phyloP scores from a whole-genome alignment of 2,113 vertebrate genomes.

The Cyanoramphus novaezelandiae region DNA sequence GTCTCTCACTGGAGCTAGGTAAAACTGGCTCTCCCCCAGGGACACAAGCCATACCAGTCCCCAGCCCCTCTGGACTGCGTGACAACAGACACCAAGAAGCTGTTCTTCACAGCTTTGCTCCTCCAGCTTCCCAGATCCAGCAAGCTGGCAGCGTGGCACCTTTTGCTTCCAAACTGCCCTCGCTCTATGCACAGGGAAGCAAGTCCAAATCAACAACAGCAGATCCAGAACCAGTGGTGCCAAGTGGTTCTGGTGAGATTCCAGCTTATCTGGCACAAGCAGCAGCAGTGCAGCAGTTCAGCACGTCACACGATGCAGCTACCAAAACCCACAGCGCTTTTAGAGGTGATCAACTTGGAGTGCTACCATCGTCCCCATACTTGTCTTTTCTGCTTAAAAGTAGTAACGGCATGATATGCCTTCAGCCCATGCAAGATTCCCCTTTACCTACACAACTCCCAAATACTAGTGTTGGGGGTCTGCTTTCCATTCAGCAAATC shows the following conservation, averaged over 20 bases:
- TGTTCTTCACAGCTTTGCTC: neutral
- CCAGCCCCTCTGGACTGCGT: neutral
- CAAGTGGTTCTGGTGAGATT: neutral
- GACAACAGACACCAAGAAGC: neutral
- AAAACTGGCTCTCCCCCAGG: neutral
- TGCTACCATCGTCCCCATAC: neutral
- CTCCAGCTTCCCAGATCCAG: neutral
- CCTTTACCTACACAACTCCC: neutral
- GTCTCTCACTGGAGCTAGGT: neutral
- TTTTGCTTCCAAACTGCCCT: neutral
- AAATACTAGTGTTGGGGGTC: neutral
- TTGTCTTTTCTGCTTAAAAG: conserved; percentile 13
- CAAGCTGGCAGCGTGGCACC: neutral
- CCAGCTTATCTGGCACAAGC: neutral
- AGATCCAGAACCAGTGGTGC: accelerated
- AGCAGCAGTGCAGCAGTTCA: neutral
- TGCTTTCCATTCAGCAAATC: conserved; percentile 34
- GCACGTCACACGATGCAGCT: neutral
- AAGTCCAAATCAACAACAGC: neutral
- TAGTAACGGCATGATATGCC: neutral
- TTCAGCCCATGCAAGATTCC: conserved; percentile 11
- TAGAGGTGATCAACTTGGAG: neutral
- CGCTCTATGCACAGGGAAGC: accelerated
- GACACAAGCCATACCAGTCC: neutral
- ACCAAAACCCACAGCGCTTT: neutral